Base-by-base conservation (phyloP, 2,888 invertebrate species). In the Brassicogethes aeneus region DNA sequence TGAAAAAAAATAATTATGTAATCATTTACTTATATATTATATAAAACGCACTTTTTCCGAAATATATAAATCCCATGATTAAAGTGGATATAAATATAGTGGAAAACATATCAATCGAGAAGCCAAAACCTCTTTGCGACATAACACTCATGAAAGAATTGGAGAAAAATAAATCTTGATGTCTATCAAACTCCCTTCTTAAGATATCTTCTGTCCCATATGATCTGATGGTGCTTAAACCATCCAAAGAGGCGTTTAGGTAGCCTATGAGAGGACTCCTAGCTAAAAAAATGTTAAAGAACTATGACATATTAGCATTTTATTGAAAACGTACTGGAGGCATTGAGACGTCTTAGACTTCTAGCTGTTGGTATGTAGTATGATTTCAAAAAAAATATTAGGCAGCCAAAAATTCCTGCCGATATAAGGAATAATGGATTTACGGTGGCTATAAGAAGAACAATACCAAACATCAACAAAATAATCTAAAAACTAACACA, bases 231-330 rank as follows among this genome's bases (percentile, higher is more conserved):
- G 62, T 64, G 7, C 61, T 53, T 15, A 66, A 37, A 12, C 67
- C 67, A 48, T 66, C 65, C 12, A 67, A 45, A 5, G 66, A 60
- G 2, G 66, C 59, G 41, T 64, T 66, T 12, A 67, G 41, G 36
- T 64, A 63, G 16, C 66, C 66, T 35, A 66, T 49, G 44, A 66
- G 55, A 13, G 67, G 66, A 46, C 65, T 65, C 46, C 64, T 53
- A 16, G 63, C 66, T 66, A 47, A 46, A 61, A 57, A 17, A 36
- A 10, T n/a, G n/a, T n/a, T n/a, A n/a, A n/a, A n/a, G n/a, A n/a
- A n/a, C n/a, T n/a, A n/a, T n/a, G n/a, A n/a, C n/a, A n/a, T n/a
- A n/a, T n/a, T n/a, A n/a, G n/a, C n/a, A n/a, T n/a, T n/a, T n/a
- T n/a, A n/a, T n/a, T 23, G 23, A 23, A 5, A 23, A 10, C 23